Percentiles rank a stretch among this genome's conserved stretches.
Conservation (phyloP, 2,113 vertebrate species). For the Arenaria interpres region DNA sequence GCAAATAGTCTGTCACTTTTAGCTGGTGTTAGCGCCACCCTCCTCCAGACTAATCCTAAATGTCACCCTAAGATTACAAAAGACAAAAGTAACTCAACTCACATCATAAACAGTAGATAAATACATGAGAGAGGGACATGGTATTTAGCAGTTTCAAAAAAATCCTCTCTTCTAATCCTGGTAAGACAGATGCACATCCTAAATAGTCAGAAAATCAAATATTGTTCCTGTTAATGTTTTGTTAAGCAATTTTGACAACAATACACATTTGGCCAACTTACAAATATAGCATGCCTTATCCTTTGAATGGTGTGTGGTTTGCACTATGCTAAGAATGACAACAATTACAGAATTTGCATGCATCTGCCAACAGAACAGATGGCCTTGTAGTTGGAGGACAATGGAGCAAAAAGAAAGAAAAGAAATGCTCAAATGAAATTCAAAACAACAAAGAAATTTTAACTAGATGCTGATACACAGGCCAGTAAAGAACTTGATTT, state of each 20-base stretch:
- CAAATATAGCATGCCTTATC: conserved; percentile 51
- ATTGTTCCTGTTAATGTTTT: conserved; percentile 71
- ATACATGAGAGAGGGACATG: background rate
- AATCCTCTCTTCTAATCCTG: conserved; percentile 51
- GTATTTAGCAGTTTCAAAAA: conserved; percentile 49
- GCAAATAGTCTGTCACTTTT: background rate
- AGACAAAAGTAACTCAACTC: conserved; percentile 7
- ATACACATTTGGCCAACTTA: conserved; percentile 69
- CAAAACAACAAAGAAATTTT: conserved; percentile 12
- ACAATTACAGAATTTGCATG: conserved; percentile 70
- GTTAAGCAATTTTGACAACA: conserved; percentile 74
- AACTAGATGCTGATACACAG: background rate
- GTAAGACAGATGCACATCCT: conserved; percentile 22
- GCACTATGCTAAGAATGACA: conserved; percentile 74
- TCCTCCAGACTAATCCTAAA: conserved; percentile 20
- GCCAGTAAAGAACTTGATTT: background rate
- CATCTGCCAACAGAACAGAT: conserved; percentile 77
- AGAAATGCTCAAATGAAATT: background rate
- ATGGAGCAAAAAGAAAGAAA: conserved; percentile 30
- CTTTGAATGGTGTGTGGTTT: conserved; percentile 65
- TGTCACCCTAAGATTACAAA: background rate
- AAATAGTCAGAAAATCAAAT: conserved; percentile 73
- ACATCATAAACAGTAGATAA: background rate
- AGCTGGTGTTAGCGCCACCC: background rate
- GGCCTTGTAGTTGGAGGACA: conserved; percentile 66